Percentiles rank a stretch among this genome's conserved stretches.
Evolutionary conservation across 1,140 invertebrate genomes (phyloP).

Genomic region (Euura lappo): DNA sequence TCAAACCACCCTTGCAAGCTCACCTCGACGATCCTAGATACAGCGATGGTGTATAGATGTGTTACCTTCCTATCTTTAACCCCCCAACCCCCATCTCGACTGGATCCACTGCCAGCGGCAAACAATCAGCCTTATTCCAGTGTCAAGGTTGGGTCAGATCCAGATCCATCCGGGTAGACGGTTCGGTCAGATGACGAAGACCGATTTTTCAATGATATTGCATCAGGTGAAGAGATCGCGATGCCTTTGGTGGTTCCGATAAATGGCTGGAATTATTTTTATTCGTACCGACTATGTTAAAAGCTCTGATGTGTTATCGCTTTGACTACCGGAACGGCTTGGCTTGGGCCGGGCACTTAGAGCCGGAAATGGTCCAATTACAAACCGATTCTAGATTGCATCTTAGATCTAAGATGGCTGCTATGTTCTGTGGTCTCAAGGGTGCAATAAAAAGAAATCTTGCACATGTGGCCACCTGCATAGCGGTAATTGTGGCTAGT

Average conservation of each 20-base stretch:
- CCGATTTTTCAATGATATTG: too few species aligned
- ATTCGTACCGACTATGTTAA: too few species aligned
- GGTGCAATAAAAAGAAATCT: too few species aligned
- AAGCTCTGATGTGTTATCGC: neutral
- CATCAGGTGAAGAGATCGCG: too few species aligned
- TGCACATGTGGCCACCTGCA: too few species aligned
- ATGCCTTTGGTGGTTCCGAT: too few species aligned
- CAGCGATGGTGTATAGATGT: too few species aligned
- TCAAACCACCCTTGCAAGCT: too few species aligned
- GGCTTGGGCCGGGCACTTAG: neutral
- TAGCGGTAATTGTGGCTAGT: too few species aligned
- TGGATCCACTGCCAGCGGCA: constrained; percentile 21
- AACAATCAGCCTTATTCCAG: constrained; percentile 37
- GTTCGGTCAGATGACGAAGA: neutral
- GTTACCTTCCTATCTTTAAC: neutral
- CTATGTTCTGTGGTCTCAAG: neutral
- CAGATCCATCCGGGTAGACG: too few species aligned
- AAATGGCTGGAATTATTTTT: too few species aligned
- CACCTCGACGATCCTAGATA: too few species aligned
- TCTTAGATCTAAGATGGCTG: neutral
- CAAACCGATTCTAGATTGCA: neutral
- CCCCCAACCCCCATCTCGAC: neutral
- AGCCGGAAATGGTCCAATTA: neutral
- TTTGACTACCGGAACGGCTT: neutral
- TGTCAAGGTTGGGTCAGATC: constrained; percentile 49